Conservation (phyloP, 2,888 invertebrate genomes). For the Adineta ricciae region DNA sequence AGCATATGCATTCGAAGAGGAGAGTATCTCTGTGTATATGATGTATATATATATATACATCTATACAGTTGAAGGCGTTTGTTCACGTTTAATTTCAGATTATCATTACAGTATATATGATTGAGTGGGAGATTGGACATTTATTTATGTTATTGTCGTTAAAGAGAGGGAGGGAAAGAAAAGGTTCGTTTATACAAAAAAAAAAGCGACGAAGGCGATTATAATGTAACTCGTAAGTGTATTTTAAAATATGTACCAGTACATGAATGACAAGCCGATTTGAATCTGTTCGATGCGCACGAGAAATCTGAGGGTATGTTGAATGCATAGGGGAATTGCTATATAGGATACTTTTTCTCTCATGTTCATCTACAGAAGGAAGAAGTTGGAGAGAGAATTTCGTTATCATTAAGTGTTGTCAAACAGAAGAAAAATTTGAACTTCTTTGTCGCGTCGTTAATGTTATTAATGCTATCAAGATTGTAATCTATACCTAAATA, state of each 20-base stretch:
- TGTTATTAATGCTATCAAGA: background rate
- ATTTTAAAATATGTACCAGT: background rate
- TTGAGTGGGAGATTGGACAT: background rate
- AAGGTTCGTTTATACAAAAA: background rate
- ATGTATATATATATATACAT: background rate
- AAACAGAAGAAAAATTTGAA: background rate
- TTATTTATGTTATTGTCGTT: background rate
- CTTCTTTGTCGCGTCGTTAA: background rate
- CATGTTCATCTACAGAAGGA: background rate
- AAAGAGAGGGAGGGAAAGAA: background rate
- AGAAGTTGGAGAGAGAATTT: background rate
- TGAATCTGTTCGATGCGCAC: background rate
- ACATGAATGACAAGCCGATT: background rate
- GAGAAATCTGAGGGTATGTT: background rate
- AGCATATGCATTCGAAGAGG: background rate
- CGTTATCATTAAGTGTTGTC: background rate
- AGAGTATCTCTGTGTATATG: background rate
- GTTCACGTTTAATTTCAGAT: constrained; percentile 1
- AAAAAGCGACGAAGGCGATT: too few species aligned
- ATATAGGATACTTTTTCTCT: background rate
- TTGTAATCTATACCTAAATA: background rate
- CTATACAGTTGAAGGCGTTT: background rate
- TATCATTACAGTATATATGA: background rate
- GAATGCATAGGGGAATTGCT: background rate
- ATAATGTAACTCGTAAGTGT: background rate